Evolutionary conservation across 2,888 invertebrate species (phyloP), one percentile per base, ranked within the genome.

Genomic region (Eupelmus urozonus): DNA sequence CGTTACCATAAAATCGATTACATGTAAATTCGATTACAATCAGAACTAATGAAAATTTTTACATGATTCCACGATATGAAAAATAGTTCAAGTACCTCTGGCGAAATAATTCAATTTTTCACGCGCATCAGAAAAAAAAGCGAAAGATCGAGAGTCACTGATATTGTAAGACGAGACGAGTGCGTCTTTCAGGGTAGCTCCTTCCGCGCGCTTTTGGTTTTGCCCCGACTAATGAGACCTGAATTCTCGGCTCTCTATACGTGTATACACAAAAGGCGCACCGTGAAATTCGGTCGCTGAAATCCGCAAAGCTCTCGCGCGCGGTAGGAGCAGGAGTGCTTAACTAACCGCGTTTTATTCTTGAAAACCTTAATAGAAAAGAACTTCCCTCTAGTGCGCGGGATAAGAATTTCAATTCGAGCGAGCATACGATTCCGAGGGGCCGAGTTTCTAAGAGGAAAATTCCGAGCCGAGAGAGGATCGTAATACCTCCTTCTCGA

Each of bases 351-450:
- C 49, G 65, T 42, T 76, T 75, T 60, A 40, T 67, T 60, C 69
- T 62, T 27, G 34, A 62, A 75, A 67, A 60, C 53, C 60, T 60
- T 29, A 40, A 59, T 1, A 40, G 27, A 60, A 60, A 53, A 51
- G 60, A 75, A 69, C 34, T 45, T 45, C 55, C 55, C 27, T 62
- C 45, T 57, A n/a, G n/a, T 34, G 34, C n/a, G 27, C 25, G 69
- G 49, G 42, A 40, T 75, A 62, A 67, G 67, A 75, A 67, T 75
- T 75, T 75, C 53, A 67, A 62, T 75, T 69, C 62, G 20, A 23
- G 53, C 59, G 25, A 53, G 62, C 60, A 53, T 60, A 40, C 53
- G 42, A 67, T 62, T 60, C 20, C 62, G n/a, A 49, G 57, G 25
- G 16, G 45, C 13, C 13, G 57, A 53, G 23, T 40, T 67, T 53